These are phyloP conservation scores for Operophtera brumata DNA, from an alignment of 2,888 invertebrate species.

Conservation along the genomic window DNA sequence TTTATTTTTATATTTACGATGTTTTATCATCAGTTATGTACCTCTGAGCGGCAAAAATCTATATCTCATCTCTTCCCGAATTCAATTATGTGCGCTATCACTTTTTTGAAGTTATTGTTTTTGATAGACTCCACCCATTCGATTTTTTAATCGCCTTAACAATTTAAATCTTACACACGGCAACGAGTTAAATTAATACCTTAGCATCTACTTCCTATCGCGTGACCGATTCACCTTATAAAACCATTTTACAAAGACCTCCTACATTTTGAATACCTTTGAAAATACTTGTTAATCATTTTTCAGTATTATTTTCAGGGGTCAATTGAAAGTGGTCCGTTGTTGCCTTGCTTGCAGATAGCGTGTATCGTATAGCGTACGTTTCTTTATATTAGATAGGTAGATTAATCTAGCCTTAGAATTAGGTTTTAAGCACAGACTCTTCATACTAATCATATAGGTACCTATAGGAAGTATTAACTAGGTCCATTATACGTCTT, in stretches of 20 bases:
- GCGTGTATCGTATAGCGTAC: neutral
- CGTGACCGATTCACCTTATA: conserved; percentile 3
- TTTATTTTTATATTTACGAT: no score
- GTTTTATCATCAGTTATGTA: no score
- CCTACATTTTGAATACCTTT: neutral
- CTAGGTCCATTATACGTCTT: no score
- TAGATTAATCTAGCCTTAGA: neutral
- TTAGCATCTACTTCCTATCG: neutral
- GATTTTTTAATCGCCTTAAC: no score
- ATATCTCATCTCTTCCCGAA: no score
- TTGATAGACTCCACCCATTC: no score
- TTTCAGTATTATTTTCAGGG: neutral
- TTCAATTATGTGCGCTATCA: no score
- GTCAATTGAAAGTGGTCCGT: conserved; percentile 6
- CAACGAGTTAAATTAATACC: neutral
- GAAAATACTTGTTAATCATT: neutral
- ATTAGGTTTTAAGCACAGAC: neutral
- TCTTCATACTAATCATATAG: neutral
- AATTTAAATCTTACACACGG: neutral
- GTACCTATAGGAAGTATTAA: no score
- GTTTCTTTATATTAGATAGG: neutral
- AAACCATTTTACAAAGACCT: conserved; percentile 8
- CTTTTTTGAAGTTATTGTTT: no score
- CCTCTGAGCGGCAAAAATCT: no score
- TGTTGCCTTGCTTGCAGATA: conserved; percentile 5